Evolutionary conservation across 2,888 invertebrate species (phyloP).

Genomic region (Conchocele bisecta): DNA sequence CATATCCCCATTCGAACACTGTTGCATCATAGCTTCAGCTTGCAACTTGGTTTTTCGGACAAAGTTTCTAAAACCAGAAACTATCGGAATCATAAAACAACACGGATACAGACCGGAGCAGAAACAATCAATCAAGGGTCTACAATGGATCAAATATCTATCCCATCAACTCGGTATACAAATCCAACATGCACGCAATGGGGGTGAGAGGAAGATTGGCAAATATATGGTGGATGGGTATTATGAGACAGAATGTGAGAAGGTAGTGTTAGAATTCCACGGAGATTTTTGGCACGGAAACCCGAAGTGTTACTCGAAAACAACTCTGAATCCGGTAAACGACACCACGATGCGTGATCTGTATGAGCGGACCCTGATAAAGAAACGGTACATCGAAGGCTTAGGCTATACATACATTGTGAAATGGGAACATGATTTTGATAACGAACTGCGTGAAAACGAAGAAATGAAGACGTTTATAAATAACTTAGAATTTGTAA

Average conservation of each 20-base stretch:
- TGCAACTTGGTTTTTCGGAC: conserved; percentile 35
- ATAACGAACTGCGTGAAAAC: conserved; percentile 38
- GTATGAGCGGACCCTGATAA: conserved; percentile 31
- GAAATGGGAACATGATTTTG: conserved; percentile 66
- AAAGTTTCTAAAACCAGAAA: conserved; percentile 27
- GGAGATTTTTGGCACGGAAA: conserved; percentile 46
- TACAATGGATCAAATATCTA: conserved; percentile 51
- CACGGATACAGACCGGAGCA: conserved; percentile 49
- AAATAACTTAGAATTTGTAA: conserved; percentile 36
- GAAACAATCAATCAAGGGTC: conserved; percentile 51
- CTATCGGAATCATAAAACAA: conserved; percentile 44
- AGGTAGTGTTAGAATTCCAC: conserved; percentile 41
- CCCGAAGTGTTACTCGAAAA: conserved; percentile 21
- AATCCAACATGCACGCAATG: conserved; percentile 35
- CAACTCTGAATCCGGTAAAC: conserved; percentile 33
- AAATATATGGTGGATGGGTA: conserved; percentile 29
- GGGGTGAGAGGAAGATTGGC: conserved; percentile 13
- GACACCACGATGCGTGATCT: conserved; percentile 38
- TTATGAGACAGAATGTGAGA: conserved; percentile 8
- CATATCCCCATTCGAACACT: conserved; percentile 41
- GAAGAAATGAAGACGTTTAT: conserved; percentile 38
- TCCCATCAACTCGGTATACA: not conserved
- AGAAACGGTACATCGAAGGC: conserved; percentile 25
- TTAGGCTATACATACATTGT: conserved; percentile 45
- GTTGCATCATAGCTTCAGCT: conserved; percentile 37